A percentile compares a stretch with the other conserved stretches of the same genome.
Evolutionary conservation across 1,140 invertebrate genomes (phyloP).

Genomic region (Ectropis grisescens): DNA sequence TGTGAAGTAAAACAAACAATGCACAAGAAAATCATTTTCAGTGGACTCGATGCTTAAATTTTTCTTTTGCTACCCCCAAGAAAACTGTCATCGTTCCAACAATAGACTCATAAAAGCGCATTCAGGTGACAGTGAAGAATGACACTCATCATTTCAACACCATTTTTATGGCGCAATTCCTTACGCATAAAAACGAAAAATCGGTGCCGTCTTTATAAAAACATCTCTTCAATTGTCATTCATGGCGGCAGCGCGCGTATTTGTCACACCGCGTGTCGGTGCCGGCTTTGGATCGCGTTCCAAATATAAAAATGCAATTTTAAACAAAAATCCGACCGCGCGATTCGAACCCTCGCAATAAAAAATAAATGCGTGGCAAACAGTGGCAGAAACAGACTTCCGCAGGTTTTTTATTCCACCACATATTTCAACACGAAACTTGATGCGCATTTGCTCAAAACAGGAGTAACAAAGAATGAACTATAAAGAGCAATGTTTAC

Average conservation of each 20-base stretch:
- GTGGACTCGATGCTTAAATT: too few relatives aligned
- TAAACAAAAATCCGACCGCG: conserved; percentile 51
- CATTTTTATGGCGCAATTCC: conserved; percentile 65
- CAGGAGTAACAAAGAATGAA: too few relatives aligned
- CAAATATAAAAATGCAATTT: conserved; percentile 69
- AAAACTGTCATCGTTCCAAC: conserved; percentile 35
- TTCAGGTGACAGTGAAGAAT: conserved; percentile 59
- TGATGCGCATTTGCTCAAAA: too few relatives aligned
- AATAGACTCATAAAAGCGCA: conserved; percentile 52
- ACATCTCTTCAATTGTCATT: conserved; percentile 68
- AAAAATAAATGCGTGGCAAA: conserved; percentile 36
- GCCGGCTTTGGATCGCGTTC: conserved; percentile 43
- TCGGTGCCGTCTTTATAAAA: conserved; percentile 61
- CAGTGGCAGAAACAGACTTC: conserved; percentile 21
- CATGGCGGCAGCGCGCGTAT: conserved; percentile 60
- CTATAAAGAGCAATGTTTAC: too few relatives aligned
- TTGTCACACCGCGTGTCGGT: conserved; percentile 53
- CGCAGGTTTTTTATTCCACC: conserved; percentile 13
- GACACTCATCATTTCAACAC: conserved; percentile 60
- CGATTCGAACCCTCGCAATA: conserved; percentile 51
- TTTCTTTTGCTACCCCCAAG: conserved; percentile 4
- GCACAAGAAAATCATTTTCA: conserved; percentile 4
- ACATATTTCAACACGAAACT: too few relatives aligned
- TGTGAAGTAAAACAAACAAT: too few relatives aligned
- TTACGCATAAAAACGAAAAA: conserved; percentile 64